Evolutionary conservation across 1,140 invertebrate genomes (phyloP).

Genomic region (Drosophila bocki): DNA sequence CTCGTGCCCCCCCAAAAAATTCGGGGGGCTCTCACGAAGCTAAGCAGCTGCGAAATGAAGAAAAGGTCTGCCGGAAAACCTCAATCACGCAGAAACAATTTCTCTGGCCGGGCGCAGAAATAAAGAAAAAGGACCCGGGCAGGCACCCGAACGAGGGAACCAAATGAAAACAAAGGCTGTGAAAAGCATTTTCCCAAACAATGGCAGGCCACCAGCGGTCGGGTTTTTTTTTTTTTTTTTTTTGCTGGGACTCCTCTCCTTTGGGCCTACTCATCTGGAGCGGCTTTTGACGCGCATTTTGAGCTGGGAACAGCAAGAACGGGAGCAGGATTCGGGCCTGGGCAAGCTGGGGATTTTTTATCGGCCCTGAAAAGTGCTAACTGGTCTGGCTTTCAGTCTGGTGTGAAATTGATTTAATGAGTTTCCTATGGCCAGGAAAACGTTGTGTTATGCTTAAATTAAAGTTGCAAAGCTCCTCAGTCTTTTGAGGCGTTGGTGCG

Average conservation of each 20-base stretch:
- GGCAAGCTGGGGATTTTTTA: conserved; percentile 13
- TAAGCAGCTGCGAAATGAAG: conserved; percentile 47
- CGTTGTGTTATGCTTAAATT: conserved; percentile 36
- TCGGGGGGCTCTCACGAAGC: conserved; percentile 17
- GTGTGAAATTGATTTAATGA: conserved; percentile 70
- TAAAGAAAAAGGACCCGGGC: conserved; percentile 37
- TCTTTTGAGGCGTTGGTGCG: conserved; percentile 54
- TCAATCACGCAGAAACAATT: conserved; percentile 80
- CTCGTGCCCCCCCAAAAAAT: neutral
- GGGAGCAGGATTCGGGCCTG: neutral
- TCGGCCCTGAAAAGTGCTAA: conserved; percentile 49
- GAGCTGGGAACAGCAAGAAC: neutral
- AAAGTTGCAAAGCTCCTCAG: conserved; percentile 35
- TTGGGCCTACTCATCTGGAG: conserved; percentile 41
- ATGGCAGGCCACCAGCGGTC: conserved; percentile 43
- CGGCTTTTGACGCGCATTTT: conserved; percentile 47
- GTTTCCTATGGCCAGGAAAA: conserved; percentile 32
- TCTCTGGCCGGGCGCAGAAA: conserved; percentile 43
- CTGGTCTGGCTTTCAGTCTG: conserved; percentile 42
- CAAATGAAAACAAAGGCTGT: conserved; percentile 57
- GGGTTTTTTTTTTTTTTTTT: conserved; percentile 11
- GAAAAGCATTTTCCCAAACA: conserved; percentile 60
- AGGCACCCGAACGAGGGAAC: conserved; percentile 25
- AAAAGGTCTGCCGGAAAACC: conserved; percentile 73
- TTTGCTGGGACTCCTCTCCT: conserved; percentile 6